Conservation (phyloP, 2,888 invertebrate genomes). For the Nematopogon swammerdamellus region DNA sequence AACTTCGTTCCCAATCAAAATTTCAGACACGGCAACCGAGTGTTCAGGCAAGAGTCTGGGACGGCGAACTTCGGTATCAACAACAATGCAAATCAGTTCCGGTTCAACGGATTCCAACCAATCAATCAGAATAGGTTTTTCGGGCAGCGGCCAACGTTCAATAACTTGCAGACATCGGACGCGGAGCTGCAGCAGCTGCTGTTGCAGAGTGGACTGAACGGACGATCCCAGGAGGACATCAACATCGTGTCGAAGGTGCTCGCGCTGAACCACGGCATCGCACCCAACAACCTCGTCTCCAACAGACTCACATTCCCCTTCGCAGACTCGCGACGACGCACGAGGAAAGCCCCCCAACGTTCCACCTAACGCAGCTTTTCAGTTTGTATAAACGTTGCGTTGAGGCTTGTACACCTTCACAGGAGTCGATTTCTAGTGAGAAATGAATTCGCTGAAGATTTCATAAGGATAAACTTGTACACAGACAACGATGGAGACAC, state of each 20-base stretch:
- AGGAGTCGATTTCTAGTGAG: too few relatives aligned
- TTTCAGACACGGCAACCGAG: constrained; percentile 31
- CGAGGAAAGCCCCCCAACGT: constrained; percentile 3
- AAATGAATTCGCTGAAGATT: too few relatives aligned
- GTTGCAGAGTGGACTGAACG: constrained; percentile 63
- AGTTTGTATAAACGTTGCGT: not conserved
- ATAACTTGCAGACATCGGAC: constrained; percentile 26
- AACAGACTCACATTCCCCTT: constrained; percentile 33
- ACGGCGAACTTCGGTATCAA: constrained; percentile 66
- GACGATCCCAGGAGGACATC: constrained; percentile 66
- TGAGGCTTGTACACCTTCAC: too few relatives aligned
- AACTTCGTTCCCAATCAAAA: constrained; percentile 15
- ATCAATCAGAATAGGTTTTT: constrained; percentile 11
- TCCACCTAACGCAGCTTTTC: not conserved
- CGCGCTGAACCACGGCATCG: constrained; percentile 73
- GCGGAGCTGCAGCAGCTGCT: constrained; percentile 63
- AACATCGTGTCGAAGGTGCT: constrained; percentile 80
- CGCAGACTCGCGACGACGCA: constrained; percentile 33
- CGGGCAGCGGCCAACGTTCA: constrained; percentile 28
- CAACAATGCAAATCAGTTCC: constrained; percentile 25
- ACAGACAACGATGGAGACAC: too few relatives aligned
- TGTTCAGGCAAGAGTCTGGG: constrained; percentile 54
- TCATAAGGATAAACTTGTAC: too few relatives aligned
- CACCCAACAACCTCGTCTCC: constrained; percentile 35
- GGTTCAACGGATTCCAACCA: constrained; percentile 32